Evolutionary conservation across 2,888 invertebrate species (phyloP).

Genomic region (Drosophila trichaetosa): DNA sequence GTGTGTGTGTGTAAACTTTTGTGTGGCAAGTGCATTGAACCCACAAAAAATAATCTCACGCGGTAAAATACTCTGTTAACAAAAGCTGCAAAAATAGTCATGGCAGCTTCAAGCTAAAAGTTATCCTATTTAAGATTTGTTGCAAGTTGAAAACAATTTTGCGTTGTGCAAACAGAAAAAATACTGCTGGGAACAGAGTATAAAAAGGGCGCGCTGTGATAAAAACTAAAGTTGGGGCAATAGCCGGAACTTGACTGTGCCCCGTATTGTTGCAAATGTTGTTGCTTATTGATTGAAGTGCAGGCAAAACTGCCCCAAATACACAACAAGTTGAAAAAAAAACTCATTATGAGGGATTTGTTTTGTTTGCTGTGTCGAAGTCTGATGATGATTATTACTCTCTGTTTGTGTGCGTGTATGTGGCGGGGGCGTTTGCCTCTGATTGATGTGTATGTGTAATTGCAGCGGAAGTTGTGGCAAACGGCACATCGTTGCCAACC

Average conservation of each 20-base stretch:
- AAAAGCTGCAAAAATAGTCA: background rate
- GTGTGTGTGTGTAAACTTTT: slow-evolving; percentile 49
- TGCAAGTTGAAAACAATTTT: background rate
- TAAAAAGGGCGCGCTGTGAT: slow-evolving; percentile 52
- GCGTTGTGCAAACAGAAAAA: background rate
- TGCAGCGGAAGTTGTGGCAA: slow-evolving; percentile 69
- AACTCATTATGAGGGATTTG: slow-evolving; percentile 57
- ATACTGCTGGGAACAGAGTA: background rate
- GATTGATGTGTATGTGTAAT: slow-evolving; percentile 26
- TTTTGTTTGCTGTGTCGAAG: slow-evolving; percentile 58
- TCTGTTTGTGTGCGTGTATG: slow-evolving; percentile 14
- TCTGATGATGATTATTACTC: slow-evolving; percentile 38
- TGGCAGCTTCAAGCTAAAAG: background rate
- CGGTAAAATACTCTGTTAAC: background rate
- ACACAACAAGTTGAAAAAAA: slow-evolving; percentile 70
- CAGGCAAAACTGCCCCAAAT: slow-evolving; percentile 67
- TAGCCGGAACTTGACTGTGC: slow-evolving; percentile 65
- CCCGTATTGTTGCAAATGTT: slow-evolving; percentile 42
- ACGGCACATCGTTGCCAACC: slow-evolving; percentile 48
- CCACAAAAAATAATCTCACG: slow-evolving; percentile 25
- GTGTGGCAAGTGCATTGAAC: slow-evolving; percentile 73
- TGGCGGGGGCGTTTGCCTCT: slow-evolving; percentile 41
- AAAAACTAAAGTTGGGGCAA: slow-evolving; percentile 49
- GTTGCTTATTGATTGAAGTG: slow-evolving; percentile 75
- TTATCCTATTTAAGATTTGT: background rate